Percentiles rank a stretch among this genome's conserved stretches.
These are phyloP conservation scores for Apantesis nais DNA, from an alignment of 2,888 invertebrate species.

Conservation along the genomic window DNA sequence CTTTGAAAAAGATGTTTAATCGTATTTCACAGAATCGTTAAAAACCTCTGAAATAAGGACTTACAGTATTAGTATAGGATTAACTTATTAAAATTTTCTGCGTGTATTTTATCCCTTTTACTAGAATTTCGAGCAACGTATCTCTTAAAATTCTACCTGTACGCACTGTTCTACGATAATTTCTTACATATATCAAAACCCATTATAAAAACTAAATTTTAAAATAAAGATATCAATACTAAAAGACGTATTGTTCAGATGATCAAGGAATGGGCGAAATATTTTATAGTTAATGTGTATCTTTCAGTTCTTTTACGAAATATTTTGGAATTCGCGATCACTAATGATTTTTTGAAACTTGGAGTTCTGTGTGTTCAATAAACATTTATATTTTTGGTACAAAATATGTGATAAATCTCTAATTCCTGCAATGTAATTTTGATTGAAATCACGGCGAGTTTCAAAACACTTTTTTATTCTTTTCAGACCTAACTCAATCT, in stretches of 20 bases:
- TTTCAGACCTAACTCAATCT: too few species aligned
- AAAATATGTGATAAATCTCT: too few species aligned
- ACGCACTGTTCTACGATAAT: not conserved
- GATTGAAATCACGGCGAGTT: too few species aligned
- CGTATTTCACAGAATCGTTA: not conserved
- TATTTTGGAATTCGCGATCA: not conserved
- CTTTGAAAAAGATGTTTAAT: not conserved
- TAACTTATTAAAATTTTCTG: not conserved
- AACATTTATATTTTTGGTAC: too few species aligned
- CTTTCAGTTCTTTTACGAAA: not conserved
- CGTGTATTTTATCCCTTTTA: not conserved
- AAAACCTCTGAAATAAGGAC: not conserved
- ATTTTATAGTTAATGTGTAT: not conserved
- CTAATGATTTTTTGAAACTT: not conserved
- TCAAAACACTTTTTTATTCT: too few species aligned
- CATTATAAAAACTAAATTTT: not conserved
- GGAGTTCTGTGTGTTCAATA: too few species aligned
- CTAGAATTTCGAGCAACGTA: not conserved
- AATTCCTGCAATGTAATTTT: too few species aligned
- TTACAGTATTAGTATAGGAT: not conserved
- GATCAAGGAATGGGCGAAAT: not conserved
- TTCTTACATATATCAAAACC: not conserved
- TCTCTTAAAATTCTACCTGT: not conserved
- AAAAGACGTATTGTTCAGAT: too few species aligned
- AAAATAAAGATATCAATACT: not conserved